Conservation (phyloP, 2,888 invertebrate genomes). For the Papilio elwesi region DNA sequence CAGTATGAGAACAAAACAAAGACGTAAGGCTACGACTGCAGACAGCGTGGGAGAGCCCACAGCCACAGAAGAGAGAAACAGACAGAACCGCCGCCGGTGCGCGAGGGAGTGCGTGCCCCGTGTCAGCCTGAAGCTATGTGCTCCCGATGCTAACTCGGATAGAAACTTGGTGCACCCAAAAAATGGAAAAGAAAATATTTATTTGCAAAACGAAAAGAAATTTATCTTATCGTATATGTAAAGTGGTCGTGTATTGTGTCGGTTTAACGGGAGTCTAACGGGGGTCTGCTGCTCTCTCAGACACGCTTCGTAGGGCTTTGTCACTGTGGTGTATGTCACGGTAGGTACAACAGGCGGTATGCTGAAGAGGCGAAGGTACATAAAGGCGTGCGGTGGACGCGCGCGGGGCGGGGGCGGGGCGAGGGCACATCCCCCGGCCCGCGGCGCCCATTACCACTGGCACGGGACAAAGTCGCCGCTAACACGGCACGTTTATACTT, state of each 20-base stretch:
- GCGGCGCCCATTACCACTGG: conserved; percentile 75
- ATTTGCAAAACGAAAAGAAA: conserved; percentile 56
- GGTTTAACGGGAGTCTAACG: conserved; percentile 79
- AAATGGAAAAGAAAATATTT: conserved; percentile 55
- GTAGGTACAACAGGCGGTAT: conserved; percentile 73
- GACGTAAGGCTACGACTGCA: conserved; percentile 67
- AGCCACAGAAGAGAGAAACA: conserved; percentile 85
- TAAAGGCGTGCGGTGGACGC: conserved; percentile 73
- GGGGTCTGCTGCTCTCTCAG: conserved; percentile 85
- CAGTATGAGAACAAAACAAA: conserved; percentile 32
- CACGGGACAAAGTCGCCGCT: conserved; percentile 72
- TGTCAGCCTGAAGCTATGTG: conserved; percentile 79
- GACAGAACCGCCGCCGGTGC: conserved; percentile 84
- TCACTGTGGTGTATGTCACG: conserved; percentile 80
- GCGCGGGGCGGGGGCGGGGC: conserved; percentile 69
- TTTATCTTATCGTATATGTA: conserved; percentile 72
- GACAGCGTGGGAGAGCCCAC: conserved; percentile 79
- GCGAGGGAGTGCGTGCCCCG: conserved; percentile 78
- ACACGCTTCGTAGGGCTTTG: conserved; percentile 84
- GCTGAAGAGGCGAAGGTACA: conserved; percentile 75
- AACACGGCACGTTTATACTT: conserved; percentile 73
- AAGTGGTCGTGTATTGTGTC: conserved; percentile 80
- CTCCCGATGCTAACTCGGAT: conserved; percentile 70
- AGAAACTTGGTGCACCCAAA: conserved; percentile 71
- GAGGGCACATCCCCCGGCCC: conserved; percentile 63